Evolutionary conservation across 1,140 invertebrate genomes (phyloP).

Genomic region (Musca domestica): DNA sequence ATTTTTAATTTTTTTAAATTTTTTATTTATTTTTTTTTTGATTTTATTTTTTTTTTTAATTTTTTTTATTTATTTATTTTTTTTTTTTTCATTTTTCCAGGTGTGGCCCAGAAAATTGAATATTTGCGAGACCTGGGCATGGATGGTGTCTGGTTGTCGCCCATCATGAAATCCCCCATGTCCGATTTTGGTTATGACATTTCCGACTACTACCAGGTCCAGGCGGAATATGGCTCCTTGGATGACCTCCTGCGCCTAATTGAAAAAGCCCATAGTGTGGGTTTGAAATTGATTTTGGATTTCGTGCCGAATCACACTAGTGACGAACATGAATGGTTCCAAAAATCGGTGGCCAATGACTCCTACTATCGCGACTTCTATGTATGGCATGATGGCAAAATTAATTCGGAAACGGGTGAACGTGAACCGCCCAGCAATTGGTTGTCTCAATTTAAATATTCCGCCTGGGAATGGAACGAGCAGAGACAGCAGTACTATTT

Average conservation of each 20-base stretch:
- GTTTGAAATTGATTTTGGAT: conserved; percentile 63
- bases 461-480: conserved; percentile 64
- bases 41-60: not conserved
- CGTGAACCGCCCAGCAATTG: conserved; percentile 66
- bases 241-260: conserved; percentile 66
- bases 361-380: conserved; percentile 67
- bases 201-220: conserved; percentile 61
- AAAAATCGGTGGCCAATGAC: conserved; percentile 56
- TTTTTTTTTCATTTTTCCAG: conserved; percentile 32
- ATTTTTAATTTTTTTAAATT: too few species aligned
- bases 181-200: conserved; percentile 64
- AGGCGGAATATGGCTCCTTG: conserved; percentile 68
- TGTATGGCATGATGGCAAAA: conserved; percentile 62
- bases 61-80: too few species aligned
- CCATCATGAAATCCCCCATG: conserved; percentile 60
- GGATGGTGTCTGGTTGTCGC: conserved; percentile 62
- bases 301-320: conserved; percentile 74
- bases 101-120: conserved; percentile 59
- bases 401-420: conserved; percentile 27
- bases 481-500: conserved; percentile 65
- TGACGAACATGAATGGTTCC: conserved; percentile 70
- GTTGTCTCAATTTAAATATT: conserved; percentile 60
- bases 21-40: too few species aligned
- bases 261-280: conserved; percentile 56
- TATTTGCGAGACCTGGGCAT: conserved; percentile 64